A percentile compares a stretch with the other conserved stretches of the same genome.
Conservation (phyloP, 2,888 invertebrate species). For the Craniophora ligustri region DNA sequence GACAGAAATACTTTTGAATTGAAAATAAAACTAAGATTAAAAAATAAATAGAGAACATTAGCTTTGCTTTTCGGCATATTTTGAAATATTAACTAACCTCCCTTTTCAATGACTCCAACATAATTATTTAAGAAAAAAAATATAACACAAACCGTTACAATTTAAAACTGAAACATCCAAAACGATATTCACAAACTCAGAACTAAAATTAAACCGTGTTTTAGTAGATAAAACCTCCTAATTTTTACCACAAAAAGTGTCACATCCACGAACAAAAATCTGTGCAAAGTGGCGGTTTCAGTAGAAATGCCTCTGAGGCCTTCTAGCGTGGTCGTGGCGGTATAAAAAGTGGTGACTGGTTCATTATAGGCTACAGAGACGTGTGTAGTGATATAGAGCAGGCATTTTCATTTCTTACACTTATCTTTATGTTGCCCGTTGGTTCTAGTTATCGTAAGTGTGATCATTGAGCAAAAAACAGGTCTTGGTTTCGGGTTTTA, state of each 20-base stretch:
- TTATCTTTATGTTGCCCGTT: too few relatives aligned
- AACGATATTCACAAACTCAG: background rate
- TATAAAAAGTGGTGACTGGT: slow-evolving; percentile 54
- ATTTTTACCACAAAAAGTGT: slow-evolving; percentile 37
- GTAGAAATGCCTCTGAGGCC: slow-evolving; percentile 37
- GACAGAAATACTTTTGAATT: too few relatives aligned
- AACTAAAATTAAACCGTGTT: slow-evolving; percentile 1
- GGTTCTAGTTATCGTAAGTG: too few relatives aligned
- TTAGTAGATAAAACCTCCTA: slow-evolving; percentile 29
- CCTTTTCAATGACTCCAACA: too few relatives aligned
- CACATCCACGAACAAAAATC: slow-evolving; percentile 24
- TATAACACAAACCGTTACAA: too few relatives aligned
- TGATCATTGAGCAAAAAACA: too few relatives aligned
- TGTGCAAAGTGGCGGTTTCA: slow-evolving; percentile 21
- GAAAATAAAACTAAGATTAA: too few relatives aligned
- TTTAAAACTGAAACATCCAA: background rate
- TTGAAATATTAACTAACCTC: too few relatives aligned
- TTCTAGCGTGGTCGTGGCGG: slow-evolving; percentile 34
- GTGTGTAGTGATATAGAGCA: slow-evolving; percentile 23
- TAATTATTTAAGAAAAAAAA: too few relatives aligned
- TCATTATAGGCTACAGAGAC: slow-evolving; percentile 53
- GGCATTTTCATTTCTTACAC: slow-evolving; percentile 15
- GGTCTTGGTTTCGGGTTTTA: too few relatives aligned
- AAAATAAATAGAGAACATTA: too few relatives aligned
- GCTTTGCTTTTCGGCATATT: too few relatives aligned